phyloP scores from a whole-genome alignment of 1,140 invertebrate species.

The Mya arenaria region DNA sequence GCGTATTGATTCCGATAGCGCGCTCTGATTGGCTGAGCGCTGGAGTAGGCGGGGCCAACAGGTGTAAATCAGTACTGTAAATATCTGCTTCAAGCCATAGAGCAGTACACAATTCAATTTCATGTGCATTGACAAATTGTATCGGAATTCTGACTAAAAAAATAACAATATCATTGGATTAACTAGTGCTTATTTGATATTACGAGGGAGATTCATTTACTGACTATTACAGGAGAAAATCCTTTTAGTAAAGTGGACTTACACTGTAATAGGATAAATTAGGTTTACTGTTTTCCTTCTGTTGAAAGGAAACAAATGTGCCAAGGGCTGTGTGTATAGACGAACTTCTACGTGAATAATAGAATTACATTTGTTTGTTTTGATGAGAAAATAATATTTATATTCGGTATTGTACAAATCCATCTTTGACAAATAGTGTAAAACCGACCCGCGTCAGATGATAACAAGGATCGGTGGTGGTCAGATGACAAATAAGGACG shows the following conservation, averaged over 20 bases:
- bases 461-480: neutral
- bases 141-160: conserved; percentile 46
- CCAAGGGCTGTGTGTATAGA: conserved; percentile 2
- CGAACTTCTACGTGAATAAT: conserved; percentile 15
- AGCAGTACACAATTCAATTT: conserved; percentile 14
- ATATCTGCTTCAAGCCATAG: conserved; percentile 25
- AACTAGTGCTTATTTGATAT: conserved; percentile 52
- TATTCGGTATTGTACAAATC: conserved; percentile 29
- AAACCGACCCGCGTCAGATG: neutral
- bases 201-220: conserved; percentile 22
- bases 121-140: conserved; percentile 27
- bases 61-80: conserved; percentile 36
- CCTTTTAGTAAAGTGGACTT: conserved; percentile 48
- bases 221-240: conserved; percentile 14
- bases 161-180: conserved; percentile 55
- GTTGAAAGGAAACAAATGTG: conserved; percentile 22
- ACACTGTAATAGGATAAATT: conserved; percentile 49
- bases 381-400: conserved; percentile 58
- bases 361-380: conserved; percentile 45
- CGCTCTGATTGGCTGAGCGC: conserved; percentile 29
- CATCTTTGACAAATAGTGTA: neutral
- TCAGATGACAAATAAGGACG: neutral
- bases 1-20: conserved; percentile 12
- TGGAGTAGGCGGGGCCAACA: neutral
- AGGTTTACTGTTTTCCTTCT: conserved; percentile 40